Evolutionary conservation across 2,888 invertebrate species (phyloP), one percentile per base, ranked within the genome.

Genomic region (Brenthis ino): DNA sequence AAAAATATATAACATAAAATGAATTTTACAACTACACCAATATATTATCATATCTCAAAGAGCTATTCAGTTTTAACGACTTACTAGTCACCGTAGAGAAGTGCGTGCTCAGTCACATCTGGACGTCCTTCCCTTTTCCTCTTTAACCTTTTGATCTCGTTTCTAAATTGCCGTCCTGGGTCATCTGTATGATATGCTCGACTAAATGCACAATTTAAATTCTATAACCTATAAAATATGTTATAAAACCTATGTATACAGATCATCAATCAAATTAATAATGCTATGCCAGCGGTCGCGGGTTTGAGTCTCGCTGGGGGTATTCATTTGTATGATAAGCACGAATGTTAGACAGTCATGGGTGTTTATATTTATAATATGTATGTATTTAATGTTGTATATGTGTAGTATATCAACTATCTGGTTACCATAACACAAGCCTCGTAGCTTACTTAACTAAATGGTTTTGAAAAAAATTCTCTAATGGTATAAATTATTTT

Each of bases 31-130:
- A 60, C 48, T 60, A 2, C n/a, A 5, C 60, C 28, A 24, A 60
- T 60, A 60, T 60, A 50, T 50, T 60, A 50, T 50, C 60, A 60
- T n/a, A 50, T 43, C 37, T 43, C 37, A 43, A 43, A 28, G 14
- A n/a, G 20, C n/a, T 60, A 48, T 60, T 28, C 48, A 60, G 48
- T 11, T 43, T 43, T 60, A 60, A 60, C 47, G 48, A 48, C 48
- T 24, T 11, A 12, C 58, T 28, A 11, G 14, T 28, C 24, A 20
- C 58, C 47, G 5, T 11, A 16, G n/a, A 50, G 60, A 47, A 24
- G 37, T 43, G 60, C 48, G 58, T 28, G 24, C 28, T 28, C 60
- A 28, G 48, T 50, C 48, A 50, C 60, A 50, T 60, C 60, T 60
- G 60, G 48, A 50, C 48, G 24, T 43, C 37, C 37, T 11, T 11